These are phyloP conservation scores for Ptychochromis oligacanthus DNA, from an alignment of 2,113 vertebrate species.

Conservation along the genomic window DNA sequence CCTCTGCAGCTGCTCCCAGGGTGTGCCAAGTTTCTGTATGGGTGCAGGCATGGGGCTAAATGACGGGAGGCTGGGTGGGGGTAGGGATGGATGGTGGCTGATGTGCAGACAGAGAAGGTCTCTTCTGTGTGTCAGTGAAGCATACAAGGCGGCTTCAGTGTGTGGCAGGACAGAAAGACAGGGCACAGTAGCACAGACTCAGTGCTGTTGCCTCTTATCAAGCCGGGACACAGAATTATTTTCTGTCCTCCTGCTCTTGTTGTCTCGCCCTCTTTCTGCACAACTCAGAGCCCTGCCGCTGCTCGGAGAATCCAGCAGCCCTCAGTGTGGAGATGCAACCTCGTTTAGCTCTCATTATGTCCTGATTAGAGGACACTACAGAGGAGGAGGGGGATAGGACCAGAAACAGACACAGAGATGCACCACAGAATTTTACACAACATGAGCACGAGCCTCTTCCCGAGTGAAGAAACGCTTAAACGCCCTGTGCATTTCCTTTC, in stretches of 20 bases:
- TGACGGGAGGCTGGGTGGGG: slow-evolving; percentile 59
- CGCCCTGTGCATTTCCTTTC: slow-evolving; percentile 29
- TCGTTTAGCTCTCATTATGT: slow-evolving; percentile 82
- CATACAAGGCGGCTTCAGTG: slow-evolving; percentile 75
- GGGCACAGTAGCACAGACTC: slow-evolving; percentile 43
- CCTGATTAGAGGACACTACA: slow-evolving; percentile 75
- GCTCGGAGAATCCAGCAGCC: slow-evolving; percentile 63
- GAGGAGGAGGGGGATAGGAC: slow-evolving; percentile 65
- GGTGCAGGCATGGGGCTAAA: slow-evolving; percentile 69
- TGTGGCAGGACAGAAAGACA: slow-evolving; percentile 65
- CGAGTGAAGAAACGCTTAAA: slow-evolving; percentile 39
- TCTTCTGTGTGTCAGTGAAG: slow-evolving; percentile 67
- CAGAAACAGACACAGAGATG: slow-evolving; percentile 67
- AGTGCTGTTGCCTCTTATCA: slow-evolving; percentile 45
- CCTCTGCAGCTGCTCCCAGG: slow-evolving; percentile 80
- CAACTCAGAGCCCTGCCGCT: slow-evolving; percentile 12
- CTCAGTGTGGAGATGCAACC: slow-evolving; percentile 73
- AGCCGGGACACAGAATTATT: slow-evolving; percentile 48
- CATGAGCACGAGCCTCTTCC: slow-evolving; percentile 16
- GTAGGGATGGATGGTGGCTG: slow-evolving; percentile 63
- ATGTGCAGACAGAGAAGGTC: slow-evolving; percentile 76
- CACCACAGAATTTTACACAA: slow-evolving; percentile 29
- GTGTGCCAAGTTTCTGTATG: slow-evolving; percentile 81
- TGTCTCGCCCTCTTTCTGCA: slow-evolving; percentile 17
- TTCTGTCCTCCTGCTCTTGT: slow-evolving; percentile 25